Conservation (phyloP, 2,113 vertebrate genomes). For the Hydropotes inermis region DNA sequence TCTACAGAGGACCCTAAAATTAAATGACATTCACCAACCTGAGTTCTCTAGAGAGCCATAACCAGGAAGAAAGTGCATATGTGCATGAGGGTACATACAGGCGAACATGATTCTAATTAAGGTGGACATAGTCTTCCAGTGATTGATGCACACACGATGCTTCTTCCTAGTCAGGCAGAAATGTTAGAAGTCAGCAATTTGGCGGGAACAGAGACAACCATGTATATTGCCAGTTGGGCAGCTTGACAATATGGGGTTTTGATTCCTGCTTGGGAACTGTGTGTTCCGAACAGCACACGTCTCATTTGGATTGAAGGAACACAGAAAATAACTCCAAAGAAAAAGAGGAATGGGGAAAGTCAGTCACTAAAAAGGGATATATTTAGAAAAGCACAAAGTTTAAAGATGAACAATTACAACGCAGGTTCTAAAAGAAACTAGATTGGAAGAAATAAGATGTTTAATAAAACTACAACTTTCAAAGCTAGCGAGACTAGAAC, state of each 20-base stretch:
- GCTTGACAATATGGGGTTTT: constrained; percentile 58
- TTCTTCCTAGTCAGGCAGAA: constrained; percentile 51
- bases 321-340: constrained; percentile 31
- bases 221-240: constrained; percentile 55
- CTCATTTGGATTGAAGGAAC: neutral
- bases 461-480: neutral
- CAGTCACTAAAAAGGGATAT: neutral
- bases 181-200: constrained; percentile 67
- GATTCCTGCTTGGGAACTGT: constrained; percentile 49
- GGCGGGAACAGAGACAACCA: constrained; percentile 40
- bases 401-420: neutral
- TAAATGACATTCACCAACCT: constrained; percentile 31
- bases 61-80: constrained; percentile 2
- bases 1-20: constrained; percentile 22
- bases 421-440: neutral
- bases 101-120: constrained; percentile 35
- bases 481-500: neutral
- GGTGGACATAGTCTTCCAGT: neutral
- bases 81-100: neutral
- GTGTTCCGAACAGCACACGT: constrained; percentile 44
- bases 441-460: neutral
- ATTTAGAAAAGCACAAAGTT: neutral
- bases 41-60: constrained; percentile 1
- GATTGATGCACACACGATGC: constrained; percentile 22
- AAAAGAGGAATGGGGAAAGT: neutral